Evolutionary conservation across 2,888 invertebrate species (phyloP).

Genomic region (Alcis repandata): DNA sequence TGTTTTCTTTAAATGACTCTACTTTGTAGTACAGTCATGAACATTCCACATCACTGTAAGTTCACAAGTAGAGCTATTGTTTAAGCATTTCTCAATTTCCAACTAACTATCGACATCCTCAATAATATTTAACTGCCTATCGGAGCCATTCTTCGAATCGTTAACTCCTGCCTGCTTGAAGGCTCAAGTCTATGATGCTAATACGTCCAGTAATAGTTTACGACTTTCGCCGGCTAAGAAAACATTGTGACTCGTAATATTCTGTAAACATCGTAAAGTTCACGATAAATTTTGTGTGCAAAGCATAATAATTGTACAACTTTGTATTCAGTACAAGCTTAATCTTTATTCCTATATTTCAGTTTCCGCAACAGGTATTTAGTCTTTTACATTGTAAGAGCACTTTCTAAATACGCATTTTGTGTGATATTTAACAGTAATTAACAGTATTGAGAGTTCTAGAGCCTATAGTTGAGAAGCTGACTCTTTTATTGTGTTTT

Average conservation of each 20-base stretch:
- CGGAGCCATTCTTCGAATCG: conserved; percentile 41
- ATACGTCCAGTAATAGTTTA: conserved; percentile 42
- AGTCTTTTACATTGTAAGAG: background rate
- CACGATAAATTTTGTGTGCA: background rate
- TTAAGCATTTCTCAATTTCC: conserved; percentile 20
- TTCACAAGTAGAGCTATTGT: background rate
- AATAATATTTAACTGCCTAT: conserved; percentile 38
- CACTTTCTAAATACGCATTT: background rate
- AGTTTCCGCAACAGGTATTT: no score
- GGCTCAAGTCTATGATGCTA: conserved; percentile 36
- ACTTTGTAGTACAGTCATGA: background rate
- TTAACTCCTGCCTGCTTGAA: conserved; percentile 31
- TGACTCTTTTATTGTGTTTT: background rate
- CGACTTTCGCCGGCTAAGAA: conserved; percentile 35
- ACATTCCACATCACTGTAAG: background rate
- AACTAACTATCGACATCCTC: conserved; percentile 35
- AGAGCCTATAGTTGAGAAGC: background rate
- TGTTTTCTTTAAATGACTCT: background rate
- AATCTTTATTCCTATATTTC: background rate
- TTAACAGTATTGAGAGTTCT: background rate
- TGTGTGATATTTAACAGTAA: background rate
- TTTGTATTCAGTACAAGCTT: background rate
- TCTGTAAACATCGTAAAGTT: conserved; percentile 22
- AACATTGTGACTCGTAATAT: conserved; percentile 27
- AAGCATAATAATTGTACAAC: background rate